A percentile compares a stretch with the other conserved stretches of the same genome.
Evolutionary conservation across 37 sponge, comb jelly and placozoan species (phyloP).

Genomic region (Lycopodina hypogea): DNA sequence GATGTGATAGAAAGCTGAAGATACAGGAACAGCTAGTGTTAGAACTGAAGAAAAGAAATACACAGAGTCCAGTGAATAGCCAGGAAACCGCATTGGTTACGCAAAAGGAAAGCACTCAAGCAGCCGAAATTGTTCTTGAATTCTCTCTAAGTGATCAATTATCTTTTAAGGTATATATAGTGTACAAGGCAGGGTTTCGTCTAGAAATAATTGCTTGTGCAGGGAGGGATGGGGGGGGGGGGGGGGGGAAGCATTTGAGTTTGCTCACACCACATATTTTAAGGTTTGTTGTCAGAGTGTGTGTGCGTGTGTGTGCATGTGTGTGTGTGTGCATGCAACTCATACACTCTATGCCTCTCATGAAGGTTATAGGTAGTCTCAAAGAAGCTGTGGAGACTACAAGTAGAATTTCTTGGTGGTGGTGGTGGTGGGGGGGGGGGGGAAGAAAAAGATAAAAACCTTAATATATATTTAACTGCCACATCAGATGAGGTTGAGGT

Average conservation of each 20-base stretch:
- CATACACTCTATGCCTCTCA: no score
- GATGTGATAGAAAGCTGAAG: slow-evolving; percentile 4
- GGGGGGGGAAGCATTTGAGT: not conserved
- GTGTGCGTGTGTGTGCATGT: no score
- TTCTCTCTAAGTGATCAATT: not conserved
- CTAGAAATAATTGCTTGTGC: not conserved
- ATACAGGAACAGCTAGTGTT: slow-evolving; percentile 1
- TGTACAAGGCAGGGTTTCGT: not conserved
- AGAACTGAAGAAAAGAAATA: not conserved
- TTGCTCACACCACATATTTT: no score
- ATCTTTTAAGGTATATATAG: not conserved
- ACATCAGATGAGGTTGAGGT: no score
- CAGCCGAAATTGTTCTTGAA: not conserved
- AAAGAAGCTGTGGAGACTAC: no score
- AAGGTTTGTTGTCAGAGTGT: no score
- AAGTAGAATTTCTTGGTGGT: no score
- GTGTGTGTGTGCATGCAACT: no score
- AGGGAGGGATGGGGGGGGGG: not conserved
- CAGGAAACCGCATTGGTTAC: not conserved
- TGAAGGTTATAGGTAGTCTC: no score
- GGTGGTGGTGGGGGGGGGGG: no score
- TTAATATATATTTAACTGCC: no score
- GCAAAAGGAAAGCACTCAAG: not conserved
- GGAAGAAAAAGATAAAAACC: no score
- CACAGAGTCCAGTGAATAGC: not conserved